Evolutionary conservation across 2,888 invertebrate species (phyloP), one percentile per base, ranked within the genome.

Genomic region (Lithophane socia): DNA sequence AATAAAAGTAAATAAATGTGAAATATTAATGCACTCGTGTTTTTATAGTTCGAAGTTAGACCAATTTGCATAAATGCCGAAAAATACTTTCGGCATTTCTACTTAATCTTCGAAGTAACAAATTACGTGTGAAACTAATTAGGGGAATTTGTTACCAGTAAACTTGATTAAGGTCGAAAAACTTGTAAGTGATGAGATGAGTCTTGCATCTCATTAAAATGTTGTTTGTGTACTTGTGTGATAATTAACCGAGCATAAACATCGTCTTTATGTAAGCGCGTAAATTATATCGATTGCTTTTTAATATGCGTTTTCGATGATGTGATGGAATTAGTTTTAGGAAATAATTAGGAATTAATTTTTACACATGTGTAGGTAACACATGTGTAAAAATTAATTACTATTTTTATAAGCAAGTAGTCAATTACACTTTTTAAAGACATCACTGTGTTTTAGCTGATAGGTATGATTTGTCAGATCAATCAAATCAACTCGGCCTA

Each of bases 51-150:
- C 12, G 10, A 67, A 60, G 37, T 42, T 24, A 72, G 60, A 67
- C 42, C n/a, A 56, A 84, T 82, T 84, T 75, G 61, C 70, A 61
- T 82, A 16, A 29, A 29, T 29, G 29, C 29, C 29, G 29, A 29
- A 29, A 29, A 29, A 29, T 29, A 29, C 29, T 29, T 29, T 29
- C 29, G 29, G 29, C 56, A 60, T 56, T 71, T 72, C 61, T 74
- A 47, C 61, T 64, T 64, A 70, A 81, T 63, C 9, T 56, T 0
- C 69, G 29, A 60, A 56, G 29, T 64, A 74, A 70, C 12, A 16
- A 72, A 77, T 69, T 71, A 49, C n/a, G 61, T 73, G 66, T 78
- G 61, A 81, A 78, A 64, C 16, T 65, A 64, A 75, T 73, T 67
- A 65, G 54, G 63, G 29, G 8, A 64, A 58, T 78, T 58, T 63